Evolutionary conservation across 2,888 invertebrate species (phyloP), one percentile per base, ranked within the genome.

Genomic region (Beris morrisii): DNA sequence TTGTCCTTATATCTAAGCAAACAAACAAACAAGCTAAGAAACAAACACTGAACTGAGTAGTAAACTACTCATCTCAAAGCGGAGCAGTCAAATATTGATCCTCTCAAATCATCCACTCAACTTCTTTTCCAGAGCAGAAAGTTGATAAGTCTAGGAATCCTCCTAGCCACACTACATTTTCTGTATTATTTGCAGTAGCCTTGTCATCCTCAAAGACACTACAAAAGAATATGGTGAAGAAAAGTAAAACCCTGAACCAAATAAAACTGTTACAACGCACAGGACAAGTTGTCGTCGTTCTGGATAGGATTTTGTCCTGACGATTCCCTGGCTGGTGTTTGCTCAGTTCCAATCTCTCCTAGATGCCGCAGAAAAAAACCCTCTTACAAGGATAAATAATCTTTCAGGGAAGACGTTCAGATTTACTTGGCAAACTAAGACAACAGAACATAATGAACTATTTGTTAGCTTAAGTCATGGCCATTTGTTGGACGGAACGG

Each of bases 381-480:
- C 61, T 61, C 61, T 61, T 61, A 61, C 52, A 61, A 61, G 61
- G 50, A 61, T 61, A 61, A 61, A 61, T 61, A 61, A 61, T 61
- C 61, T 61, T 61, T 61, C 50, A 50, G 61, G 52, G 52, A 61
- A 61, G 9, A 61, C 61, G 52, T 38, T 9, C 50, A 52, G 50
- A 50, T 61, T 61, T 61, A 61, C 61, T 61, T 61, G 61, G 50
- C 61, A 61, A 61, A 61, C 61, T 61, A 61, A 61, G 61, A 61
- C 61, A 61, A 61, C 61, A 61, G 61, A 61, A 61, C 61, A 61
- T 61, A 61, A 61, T 61, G 61, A 61, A 61, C 61, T 61, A 50
- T 7, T 15, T 61, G 61, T 61, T 61, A 61, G 61, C 50, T 61
- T 61, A 61, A 61, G 61, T 30, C 52, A 32, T 28, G 38, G 61